Percentiles rank a stretch among this genome's conserved stretches.
These are phyloP conservation scores for Lordiphosa andalusiaca DNA, from an alignment of 2,888 invertebrate species.

Conservation along the genomic window DNA sequence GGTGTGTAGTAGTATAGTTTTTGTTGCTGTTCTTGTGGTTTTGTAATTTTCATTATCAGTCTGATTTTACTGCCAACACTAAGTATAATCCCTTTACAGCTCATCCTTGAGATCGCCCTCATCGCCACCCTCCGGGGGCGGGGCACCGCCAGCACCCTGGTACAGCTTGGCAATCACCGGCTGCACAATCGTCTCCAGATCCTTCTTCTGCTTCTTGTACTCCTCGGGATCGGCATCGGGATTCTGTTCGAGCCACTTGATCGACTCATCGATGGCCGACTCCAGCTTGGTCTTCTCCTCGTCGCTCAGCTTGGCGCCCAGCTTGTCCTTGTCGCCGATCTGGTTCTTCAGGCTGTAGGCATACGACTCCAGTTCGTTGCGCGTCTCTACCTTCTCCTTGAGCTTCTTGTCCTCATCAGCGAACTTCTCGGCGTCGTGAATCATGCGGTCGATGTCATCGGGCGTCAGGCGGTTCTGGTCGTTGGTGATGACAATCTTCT, in stretches of 20 bases:
- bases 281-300: conserved; percentile 97
- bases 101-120: conserved; percentile 92
- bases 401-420: conserved; percentile 99
- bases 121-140: conserved; percentile 86
- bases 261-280: conserved; percentile 96
- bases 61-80: conserved; percentile 56
- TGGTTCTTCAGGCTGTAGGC: conserved; percentile 99
- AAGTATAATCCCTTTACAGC: conserved; percentile 82
- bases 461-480: conserved; percentile 98
- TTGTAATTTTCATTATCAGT: conserved; percentile 72
- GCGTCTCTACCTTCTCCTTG: conserved; percentile 96
- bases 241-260: conserved; percentile 98
- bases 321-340: conserved; percentile 96
- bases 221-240: conserved; percentile 95
- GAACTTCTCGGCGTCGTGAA: conserved; percentile 99
- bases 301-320: conserved; percentile 93
- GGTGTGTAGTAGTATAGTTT: conserved; percentile 9
- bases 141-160: conserved; percentile 88
- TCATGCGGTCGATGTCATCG: conserved; percentile 99
- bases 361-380: conserved; percentile 98
- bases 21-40: conserved; percentile 32
- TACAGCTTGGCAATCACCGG: conserved; percentile 99
- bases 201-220: conserved; percentile 96
- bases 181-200: conserved; percentile 95
- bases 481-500: conserved; percentile 99